Conservation (phyloP, 2,888 invertebrate genomes). For the Parnassius orleans region DNA sequence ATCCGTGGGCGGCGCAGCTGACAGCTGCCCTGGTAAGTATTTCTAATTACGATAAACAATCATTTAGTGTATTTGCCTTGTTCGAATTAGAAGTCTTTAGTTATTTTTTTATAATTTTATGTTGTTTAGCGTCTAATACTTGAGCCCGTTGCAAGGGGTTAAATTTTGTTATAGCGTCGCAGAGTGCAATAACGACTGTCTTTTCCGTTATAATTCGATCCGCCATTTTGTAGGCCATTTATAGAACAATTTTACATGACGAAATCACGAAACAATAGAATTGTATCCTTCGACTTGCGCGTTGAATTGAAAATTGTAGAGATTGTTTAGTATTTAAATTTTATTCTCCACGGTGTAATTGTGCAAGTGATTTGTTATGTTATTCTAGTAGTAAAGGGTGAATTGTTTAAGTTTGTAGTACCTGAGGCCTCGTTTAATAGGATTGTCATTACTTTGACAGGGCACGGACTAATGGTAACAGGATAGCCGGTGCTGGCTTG, state of each 20-base stretch:
- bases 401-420: conserved; percentile 7
- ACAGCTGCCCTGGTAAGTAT: conserved; percentile 49
- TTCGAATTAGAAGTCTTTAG: background rate
- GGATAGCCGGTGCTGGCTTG: conserved; percentile 40
- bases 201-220: conserved; percentile 58
- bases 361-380: conserved; percentile 9
- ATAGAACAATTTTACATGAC: conserved; percentile 43
- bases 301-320: conserved; percentile 25
- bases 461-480: conserved; percentile 45
- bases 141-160: background rate
- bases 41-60: conserved; percentile 64
- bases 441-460: conserved; percentile 44
- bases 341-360: background rate
- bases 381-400: conserved; percentile 23
- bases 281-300: conserved; percentile 48
- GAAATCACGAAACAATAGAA: conserved; percentile 62
- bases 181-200: too few species aligned
- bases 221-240: conserved; percentile 41
- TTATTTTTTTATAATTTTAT: background rate
- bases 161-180: background rate
- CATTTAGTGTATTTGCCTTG: conserved; percentile 40
- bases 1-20: conserved; percentile 50
- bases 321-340: conserved; percentile 15
- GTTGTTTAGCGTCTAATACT: background rate
- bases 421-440: conserved; percentile 38